Evolutionary conservation across 2,888 invertebrate genomes (phyloP).

Genomic region (Agonum fuliginosum): DNA sequence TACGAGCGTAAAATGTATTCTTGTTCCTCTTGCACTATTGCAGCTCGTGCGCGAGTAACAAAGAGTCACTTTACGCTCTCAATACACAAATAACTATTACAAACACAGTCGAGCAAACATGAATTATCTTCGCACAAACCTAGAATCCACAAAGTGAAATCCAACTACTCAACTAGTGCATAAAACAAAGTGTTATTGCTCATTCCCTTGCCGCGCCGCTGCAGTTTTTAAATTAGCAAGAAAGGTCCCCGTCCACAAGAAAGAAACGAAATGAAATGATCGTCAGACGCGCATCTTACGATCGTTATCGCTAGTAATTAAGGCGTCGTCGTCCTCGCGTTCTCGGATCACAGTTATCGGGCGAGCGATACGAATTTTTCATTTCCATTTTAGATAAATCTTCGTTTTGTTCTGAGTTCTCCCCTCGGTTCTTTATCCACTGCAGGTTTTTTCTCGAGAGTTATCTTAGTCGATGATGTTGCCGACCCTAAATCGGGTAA

Average conservation of each 20-base stretch:
- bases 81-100: too few relatives aligned
- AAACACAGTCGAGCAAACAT: too few relatives aligned
- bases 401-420: slow-evolving; percentile 54
- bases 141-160: not conserved
- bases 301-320: slow-evolving; percentile 58
- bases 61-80: too few relatives aligned
- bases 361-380: slow-evolving; percentile 58
- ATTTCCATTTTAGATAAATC: slow-evolving; percentile 62
- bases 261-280: slow-evolving; percentile 54
- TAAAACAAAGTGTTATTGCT: not conserved
- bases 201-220: not conserved
- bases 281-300: slow-evolving; percentile 39
- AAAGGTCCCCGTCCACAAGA: not conserved
- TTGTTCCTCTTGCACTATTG: too few relatives aligned
- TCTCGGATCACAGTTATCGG: slow-evolving; percentile 28
- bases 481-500: slow-evolving; percentile 2
- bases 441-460: slow-evolving; percentile 28
- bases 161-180: not conserved
- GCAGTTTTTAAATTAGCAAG: slow-evolving; percentile 30
- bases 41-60: too few relatives aligned
- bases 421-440: slow-evolving; percentile 41
- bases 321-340: slow-evolving; percentile 41
- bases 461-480: slow-evolving; percentile 36
- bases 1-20: too few relatives aligned
- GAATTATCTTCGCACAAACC: too few relatives aligned